Base-by-base conservation (phyloP, 2,888 invertebrate genomes). In the Latrodectus hesperus region DNA sequence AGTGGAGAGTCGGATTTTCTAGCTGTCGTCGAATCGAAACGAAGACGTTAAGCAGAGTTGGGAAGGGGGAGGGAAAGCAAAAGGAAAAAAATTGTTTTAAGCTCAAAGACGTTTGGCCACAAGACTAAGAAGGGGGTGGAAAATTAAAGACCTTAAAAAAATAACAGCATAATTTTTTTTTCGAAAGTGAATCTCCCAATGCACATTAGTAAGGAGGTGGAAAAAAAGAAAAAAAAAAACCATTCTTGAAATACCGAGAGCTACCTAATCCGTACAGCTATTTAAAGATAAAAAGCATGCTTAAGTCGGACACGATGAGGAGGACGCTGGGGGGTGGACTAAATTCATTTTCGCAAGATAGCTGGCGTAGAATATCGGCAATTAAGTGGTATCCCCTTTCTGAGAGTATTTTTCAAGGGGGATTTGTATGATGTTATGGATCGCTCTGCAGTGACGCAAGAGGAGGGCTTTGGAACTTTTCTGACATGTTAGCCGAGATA, bases 401-500 rank as follows among this genome's bases (percentile, higher is more conserved):
- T 67, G 51, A 65, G 81, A 64, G 86, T 87, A 87, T 87, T 87
- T 87, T 87, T 87, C 86, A 87, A 87, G 86, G 76, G 76, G 86
- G 86, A 87, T 87, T 87, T 87, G 86, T 87, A 87, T 60, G 77
- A 22, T 65, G 86, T 87, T 86, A 86, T 86, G 85, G 80, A 86
- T 80, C 74, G 84, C 79, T 51, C 49, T 49, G n/a, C 65, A 75
- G 65, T 67, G 70, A 75, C 74, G 75, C 82, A 38, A 38, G 60
- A n/a, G 60, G 60, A 60, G n/a, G 60, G 75, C 53, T 84, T 52
- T 67, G 64, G 81, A 87, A 87, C 81, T 87, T 87, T 77, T 87
- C 86, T 87, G 86, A 87, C 86, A 87, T 87, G 86, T 81, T 87
- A 87, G 86, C 68, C 55, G 86, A 87, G 86, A 87, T 87, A 87